phyloP scores from a whole-genome alignment of 2,888 invertebrate genomes.

The Cerastoderma edule region DNA sequence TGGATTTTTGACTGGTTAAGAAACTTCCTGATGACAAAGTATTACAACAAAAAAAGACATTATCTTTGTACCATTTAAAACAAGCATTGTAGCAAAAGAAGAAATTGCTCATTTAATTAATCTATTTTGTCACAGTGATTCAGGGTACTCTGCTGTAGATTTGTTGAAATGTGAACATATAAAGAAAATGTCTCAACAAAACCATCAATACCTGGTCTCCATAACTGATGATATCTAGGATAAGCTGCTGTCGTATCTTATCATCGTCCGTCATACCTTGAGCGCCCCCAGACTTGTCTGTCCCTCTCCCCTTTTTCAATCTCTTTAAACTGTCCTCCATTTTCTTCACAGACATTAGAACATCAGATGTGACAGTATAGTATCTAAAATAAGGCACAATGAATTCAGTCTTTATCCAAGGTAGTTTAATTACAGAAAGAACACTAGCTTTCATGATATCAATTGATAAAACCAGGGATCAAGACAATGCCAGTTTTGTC shows the following conservation, averaged over 20 bases:
- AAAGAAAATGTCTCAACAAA: not conserved
- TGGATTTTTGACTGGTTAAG: no score
- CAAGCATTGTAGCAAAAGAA: not conserved
- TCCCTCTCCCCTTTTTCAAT: conserved; percentile 92
- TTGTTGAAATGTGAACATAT: not conserved
- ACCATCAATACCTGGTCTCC: conserved; percentile 85
- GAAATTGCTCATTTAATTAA: conserved; percentile 2
- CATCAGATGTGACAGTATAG: conserved; percentile 89
- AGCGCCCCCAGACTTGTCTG: conserved; percentile 84
- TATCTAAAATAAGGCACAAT: conserved; percentile 82
- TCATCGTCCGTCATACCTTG: conserved; percentile 93
- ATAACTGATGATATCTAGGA: conserved; percentile 93
- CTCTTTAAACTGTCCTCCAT: conserved; percentile 97
- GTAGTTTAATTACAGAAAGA: no score
- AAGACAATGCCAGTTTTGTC: no score
- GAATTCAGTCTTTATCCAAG: not conserved
- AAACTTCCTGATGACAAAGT: no score
- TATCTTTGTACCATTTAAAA: no score
- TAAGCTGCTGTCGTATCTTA: conserved; percentile 95
- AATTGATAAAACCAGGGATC: no score
- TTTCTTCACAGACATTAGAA: conserved; percentile 95
- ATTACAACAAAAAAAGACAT: no score
- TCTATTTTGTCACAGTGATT: no score
- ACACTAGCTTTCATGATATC: no score
- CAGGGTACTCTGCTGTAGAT: not conserved